Evolutionary conservation across 1,140 invertebrate species (phyloP).

Genomic region (Drosophila murphyi): DNA sequence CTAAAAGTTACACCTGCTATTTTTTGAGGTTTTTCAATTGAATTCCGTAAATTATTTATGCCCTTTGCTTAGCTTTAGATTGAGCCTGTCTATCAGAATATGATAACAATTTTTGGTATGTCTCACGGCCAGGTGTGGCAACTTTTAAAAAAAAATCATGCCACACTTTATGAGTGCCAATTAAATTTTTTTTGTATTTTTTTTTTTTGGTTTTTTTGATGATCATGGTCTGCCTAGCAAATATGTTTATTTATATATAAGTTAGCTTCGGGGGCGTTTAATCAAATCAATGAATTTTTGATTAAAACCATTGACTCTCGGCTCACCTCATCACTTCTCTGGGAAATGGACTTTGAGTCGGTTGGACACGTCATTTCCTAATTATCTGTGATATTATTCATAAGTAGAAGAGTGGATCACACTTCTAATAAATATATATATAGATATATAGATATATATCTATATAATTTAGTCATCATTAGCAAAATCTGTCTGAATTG

Average conservation of each 20-base stretch:
- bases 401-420: too few species aligned
- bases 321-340: not conserved
- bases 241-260: not conserved
- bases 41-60: not conserved
- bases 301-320: not conserved
- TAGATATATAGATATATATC: too few species aligned
- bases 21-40: too few species aligned
- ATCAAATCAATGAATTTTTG: not conserved
- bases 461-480: too few species aligned
- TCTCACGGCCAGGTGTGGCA: not conserved
- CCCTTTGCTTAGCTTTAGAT: not conserved
- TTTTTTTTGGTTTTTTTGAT: not conserved
- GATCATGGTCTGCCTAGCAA: not conserved
- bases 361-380: constrained; percentile 6
- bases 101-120: not conserved
- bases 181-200: not conserved
- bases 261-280: not conserved
- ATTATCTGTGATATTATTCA: not conserved
- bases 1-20: too few species aligned
- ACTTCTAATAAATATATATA: too few species aligned
- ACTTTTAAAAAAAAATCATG: not conserved
- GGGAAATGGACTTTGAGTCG: constrained; percentile 11
- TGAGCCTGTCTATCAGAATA: not conserved
- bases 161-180: not conserved
- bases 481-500: too few species aligned